A percentile compares a stretch with the other conserved stretches of the same genome.
phyloP scores from a whole-genome alignment of 2,113 vertebrate genomes.

The Trachemys scripta region DNA sequence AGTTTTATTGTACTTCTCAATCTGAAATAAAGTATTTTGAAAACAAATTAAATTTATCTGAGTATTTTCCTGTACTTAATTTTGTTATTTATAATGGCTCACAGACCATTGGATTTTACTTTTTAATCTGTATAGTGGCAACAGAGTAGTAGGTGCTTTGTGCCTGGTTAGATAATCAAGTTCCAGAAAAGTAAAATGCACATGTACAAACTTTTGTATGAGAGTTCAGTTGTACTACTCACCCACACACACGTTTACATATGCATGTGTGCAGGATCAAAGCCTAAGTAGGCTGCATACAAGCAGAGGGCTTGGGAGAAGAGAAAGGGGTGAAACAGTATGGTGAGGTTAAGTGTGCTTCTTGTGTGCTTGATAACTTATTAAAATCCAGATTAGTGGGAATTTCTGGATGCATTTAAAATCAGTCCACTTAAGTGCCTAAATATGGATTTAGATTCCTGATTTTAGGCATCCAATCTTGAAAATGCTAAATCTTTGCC shows the following conservation, averaged over 20 bases:
- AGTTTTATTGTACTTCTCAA: not conserved
- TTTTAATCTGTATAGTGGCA: not conserved
- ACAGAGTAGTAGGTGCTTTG: not conserved
- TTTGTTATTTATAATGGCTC: not conserved
- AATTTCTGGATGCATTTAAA: conserved; percentile 1
- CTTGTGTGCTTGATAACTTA: not conserved
- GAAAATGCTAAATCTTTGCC: not conserved
- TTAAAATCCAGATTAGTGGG: not conserved
- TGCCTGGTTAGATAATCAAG: rapidly evolving
- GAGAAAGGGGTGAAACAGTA: not conserved
- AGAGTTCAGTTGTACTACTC: not conserved
- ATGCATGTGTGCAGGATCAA: not conserved
- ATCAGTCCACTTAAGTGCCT: not conserved
- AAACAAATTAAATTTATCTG: not conserved
- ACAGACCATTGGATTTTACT: not conserved
- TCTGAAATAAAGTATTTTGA: not conserved
- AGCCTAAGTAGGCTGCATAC: not conserved
- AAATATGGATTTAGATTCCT: not conserved
- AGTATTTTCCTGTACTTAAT: not conserved
- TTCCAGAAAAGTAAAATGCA: not conserved
- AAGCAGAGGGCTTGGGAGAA: not conserved
- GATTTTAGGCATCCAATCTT: not conserved
- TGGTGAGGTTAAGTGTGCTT: not conserved
- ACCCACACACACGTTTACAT: not conserved
- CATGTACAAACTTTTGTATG: not conserved